Evolutionary conservation across 2,113 vertebrate species (phyloP), one percentile per base, ranked within the genome.

Genomic region (Micromys minutus): DNA sequence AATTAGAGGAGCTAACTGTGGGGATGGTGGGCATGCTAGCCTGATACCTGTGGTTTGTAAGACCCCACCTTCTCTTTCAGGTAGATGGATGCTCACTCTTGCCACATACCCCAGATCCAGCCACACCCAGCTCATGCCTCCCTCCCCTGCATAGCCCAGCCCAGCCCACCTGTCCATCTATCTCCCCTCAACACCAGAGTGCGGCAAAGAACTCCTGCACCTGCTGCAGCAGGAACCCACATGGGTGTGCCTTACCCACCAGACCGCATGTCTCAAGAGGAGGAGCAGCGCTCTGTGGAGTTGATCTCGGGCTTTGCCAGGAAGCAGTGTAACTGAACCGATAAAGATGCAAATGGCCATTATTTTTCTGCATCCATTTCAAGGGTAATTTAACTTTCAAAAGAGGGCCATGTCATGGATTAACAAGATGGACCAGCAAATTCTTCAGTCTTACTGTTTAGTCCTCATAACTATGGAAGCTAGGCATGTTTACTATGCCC

Each of bases 341-440:
- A 89, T 59, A 75, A 45, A 63, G 63, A 5, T 84, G 16, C 71
- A 88, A 39, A 36, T 75, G 84, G 71, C n/a, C 10, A 91, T 80
- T 75, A 59, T 83, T 74, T 92, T 29, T 24, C 55, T 77, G 1
- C 19, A 75, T 19, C 5, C 52, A 87, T 75, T 76, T 95, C 52
- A 71, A 31, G 59, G 15, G 36, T 76, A 87, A 69, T 89, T 36
- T 86, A 91, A 90, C 84, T 93, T 85, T 75, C 89, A 90, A 93
- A 92, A 90, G 65, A 71, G 8, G 42, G 39, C 29, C 45, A 87
- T 50, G 5, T 83, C 90, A 79, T 85, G 45, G 76, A 90, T 81
- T 93, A 90, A 79, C 22, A 52, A 71, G 7, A 36, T 39, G 7
- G 7, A 69, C 36, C 34, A n/a, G 17, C 36, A 71, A 21, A 7